These are phyloP conservation scores for Parnassius orleans DNA, from an alignment of 2,888 invertebrate genomes.

Conservation along the genomic window DNA sequence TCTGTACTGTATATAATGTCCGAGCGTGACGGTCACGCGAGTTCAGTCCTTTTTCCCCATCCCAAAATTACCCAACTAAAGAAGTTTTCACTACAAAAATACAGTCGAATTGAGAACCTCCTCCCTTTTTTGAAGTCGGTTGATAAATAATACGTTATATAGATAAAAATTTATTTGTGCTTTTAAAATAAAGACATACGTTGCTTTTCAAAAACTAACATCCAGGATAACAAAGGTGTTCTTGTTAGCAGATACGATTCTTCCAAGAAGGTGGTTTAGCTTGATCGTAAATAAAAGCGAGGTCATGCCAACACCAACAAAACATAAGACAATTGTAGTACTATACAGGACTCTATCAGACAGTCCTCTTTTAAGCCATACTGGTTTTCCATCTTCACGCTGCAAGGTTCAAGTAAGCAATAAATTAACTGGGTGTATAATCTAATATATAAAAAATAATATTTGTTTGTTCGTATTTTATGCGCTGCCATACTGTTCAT, in stretches of 20 bases:
- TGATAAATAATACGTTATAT: too few relatives aligned
- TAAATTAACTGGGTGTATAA: slow-evolving; percentile 3
- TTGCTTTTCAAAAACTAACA: neutral
- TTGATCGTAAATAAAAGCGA: slow-evolving; percentile 36
- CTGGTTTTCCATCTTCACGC: slow-evolving; percentile 52
- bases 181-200: neutral
- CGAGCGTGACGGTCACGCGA: too few relatives aligned
- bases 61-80: too few relatives aligned
- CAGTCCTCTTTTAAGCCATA: slow-evolving; percentile 56
- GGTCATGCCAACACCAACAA: slow-evolving; percentile 35
- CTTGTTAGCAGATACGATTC: slow-evolving; percentile 15
- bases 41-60: too few relatives aligned
- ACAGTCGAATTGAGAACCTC: too few relatives aligned
- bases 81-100: too few relatives aligned
- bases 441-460: too few relatives aligned
- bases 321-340: slow-evolving; percentile 37
- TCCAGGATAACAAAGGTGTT: neutral
- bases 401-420: slow-evolving; percentile 30
- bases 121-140: too few relatives aligned
- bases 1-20: too few relatives aligned
- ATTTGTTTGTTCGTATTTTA: too few relatives aligned
- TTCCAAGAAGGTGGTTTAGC: slow-evolving; percentile 47
- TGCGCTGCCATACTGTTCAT: too few relatives aligned
- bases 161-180: too few relatives aligned
- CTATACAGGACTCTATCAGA: slow-evolving; percentile 48